Percentiles rank a stretch among this genome's conserved stretches.
Conservation (phyloP, 2,888 invertebrate genomes). For the Caenorhabditis angaria region DNA sequence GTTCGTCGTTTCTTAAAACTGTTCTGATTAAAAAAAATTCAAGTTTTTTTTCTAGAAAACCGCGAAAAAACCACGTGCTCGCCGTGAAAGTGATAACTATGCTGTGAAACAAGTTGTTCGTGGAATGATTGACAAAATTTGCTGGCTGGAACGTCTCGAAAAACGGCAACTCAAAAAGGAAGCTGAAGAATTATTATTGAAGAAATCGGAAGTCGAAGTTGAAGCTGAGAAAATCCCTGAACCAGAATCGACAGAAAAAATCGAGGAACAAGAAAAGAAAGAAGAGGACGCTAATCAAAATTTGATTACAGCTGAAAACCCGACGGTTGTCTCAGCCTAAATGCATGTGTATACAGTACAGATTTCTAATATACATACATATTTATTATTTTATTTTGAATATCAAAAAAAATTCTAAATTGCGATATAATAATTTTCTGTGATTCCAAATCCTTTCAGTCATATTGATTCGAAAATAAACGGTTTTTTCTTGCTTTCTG, state of each 20-base stretch:
- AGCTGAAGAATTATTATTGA: not conserved
- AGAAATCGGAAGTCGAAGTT: conserved; percentile 1
- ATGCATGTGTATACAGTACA: too few species aligned
- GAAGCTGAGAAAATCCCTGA: too few species aligned
- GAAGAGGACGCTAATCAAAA: conserved; percentile 48
- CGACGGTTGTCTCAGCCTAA: not conserved
- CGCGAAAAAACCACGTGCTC: conserved; percentile 9
- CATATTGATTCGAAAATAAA: not conserved
- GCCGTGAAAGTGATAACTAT: conserved; percentile 42
- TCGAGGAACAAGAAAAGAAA: conserved; percentile 4
- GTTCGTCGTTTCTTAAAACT: too few species aligned
- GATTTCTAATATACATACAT: not conserved
- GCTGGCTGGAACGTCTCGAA: conserved; percentile 38
- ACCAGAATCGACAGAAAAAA: not conserved
- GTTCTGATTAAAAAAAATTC: not conserved
- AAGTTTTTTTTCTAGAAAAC: conserved; percentile 16
- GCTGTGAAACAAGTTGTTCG: conserved; percentile 39
- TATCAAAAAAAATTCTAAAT: not conserved
- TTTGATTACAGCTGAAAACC: conserved; percentile 28
- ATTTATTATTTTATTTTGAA: not conserved
- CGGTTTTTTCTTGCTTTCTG: not conserved
- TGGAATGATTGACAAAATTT: conserved; percentile 35
- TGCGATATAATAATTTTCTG: not conserved
- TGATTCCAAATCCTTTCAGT: not conserved
- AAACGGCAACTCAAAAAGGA: conserved; percentile 35